phyloP scores from a whole-genome alignment of 2,797 vertebrate genomes.

The Erethizon dorsatum region DNA sequence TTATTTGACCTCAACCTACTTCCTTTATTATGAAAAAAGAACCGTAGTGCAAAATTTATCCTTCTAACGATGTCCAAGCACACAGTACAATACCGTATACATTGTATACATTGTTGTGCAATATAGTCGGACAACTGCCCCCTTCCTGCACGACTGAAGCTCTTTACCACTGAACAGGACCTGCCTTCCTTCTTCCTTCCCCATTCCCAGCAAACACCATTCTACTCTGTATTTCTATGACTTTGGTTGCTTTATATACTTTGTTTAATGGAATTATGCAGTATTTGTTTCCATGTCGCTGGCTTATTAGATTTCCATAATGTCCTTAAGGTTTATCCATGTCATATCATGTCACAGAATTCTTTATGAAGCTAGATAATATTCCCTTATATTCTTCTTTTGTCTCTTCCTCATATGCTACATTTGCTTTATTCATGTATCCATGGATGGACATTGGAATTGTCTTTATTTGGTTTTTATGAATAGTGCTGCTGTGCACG shows the following conservation, averaged over 20 bases:
- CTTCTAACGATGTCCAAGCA: background rate
- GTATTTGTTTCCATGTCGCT: background rate
- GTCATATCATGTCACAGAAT: background rate
- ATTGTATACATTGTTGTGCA: background rate
- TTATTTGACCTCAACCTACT: slow-evolving; percentile 11
- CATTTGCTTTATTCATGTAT: background rate
- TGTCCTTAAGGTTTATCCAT: background rate
- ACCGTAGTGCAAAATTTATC: background rate
- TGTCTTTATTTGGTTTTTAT: background rate
- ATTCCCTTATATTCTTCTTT: background rate
- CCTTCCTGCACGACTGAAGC: background rate
- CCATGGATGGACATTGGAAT: background rate
- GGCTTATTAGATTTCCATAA: background rate
- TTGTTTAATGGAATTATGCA: background rate
- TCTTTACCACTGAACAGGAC: background rate
- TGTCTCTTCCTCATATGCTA: background rate
- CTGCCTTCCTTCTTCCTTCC: too few relatives aligned
- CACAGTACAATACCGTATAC: background rate
- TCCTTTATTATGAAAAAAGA: background rate
- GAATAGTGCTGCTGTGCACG: background rate
- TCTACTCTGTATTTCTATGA: background rate
- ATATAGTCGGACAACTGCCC: background rate
- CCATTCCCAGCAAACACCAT: background rate
- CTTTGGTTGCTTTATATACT: background rate
- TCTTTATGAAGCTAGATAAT: background rate